Base-by-base conservation (phyloP, 1,140 invertebrate genomes). In the Spodoptera litura region DNA sequence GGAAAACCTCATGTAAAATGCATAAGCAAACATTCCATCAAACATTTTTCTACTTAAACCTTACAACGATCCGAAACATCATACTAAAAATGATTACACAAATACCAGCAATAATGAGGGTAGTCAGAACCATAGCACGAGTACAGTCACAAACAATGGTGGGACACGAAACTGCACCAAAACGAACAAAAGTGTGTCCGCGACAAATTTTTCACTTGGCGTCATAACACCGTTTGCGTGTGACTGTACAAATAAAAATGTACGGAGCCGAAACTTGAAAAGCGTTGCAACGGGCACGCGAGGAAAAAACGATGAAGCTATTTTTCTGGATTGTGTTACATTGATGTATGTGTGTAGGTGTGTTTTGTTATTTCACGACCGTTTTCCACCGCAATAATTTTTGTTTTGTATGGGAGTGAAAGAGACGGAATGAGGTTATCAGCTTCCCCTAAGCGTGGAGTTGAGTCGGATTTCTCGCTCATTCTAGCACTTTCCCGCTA, bases 151-250 rank as follows among this genome's bases (percentile, higher is more conserved):
- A 70, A 70, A 70, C 49, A 70, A 70, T 49, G 9, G 66, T 10
- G 49, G 27, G 53, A 70, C 66, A 53, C 25, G 49, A 70, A 70
- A 58, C 53, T 72, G 20, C 53, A 71, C 13, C n/a, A 78, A 70
- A 78, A 59, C 66, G 73, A 80, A 84, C 72, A 78, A 80, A 79
- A 78, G 73, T 76, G 79, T 79, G 38, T 62, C 52, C 78, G 83
- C 85, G 86, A 88, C 81, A 88, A 83, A 86, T 88, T 88, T 85
- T 86, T 86, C 86, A 86, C 85, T 78, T 78, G 82, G 61, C 80
- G 78, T 79, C 78, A 73, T 80, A 81, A 78, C 80, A 81, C 55
- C 55, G 76, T 51, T 82, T 71, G 74, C 78, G 76, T 82, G 81
- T 66, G 70, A 71, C 66, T 78, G 56, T 74, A 72, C 58, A 74